A percentile compares a stretch with the other conserved stretches of the same genome.
Evolutionary conservation across 1,140 invertebrate species (phyloP).

Genomic region (Trigoniulus corallinus): DNA sequence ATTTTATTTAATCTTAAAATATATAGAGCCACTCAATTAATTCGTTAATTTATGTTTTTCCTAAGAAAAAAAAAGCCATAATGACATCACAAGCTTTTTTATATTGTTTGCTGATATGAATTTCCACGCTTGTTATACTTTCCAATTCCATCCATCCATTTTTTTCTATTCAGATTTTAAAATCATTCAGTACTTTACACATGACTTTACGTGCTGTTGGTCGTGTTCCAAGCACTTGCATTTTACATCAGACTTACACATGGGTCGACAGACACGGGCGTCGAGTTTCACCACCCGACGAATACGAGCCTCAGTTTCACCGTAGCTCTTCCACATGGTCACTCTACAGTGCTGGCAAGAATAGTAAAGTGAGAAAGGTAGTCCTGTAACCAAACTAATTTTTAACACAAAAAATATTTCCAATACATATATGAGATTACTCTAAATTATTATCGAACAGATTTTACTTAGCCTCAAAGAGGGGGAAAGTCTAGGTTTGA

Average conservation of each 20-base stretch:
- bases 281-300: slow-evolving; percentile 64
- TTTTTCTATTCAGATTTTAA: slow-evolving; percentile 59
- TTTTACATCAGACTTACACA: slow-evolving; percentile 61
- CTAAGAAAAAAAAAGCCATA: neutral
- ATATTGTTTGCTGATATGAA: neutral
- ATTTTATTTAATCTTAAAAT: too few species aligned
- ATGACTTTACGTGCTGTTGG: slow-evolving; percentile 53
- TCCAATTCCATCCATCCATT: slow-evolving; percentile 11
- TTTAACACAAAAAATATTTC: neutral
- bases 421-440: neutral
- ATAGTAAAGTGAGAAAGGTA: neutral
- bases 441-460: slow-evolving; percentile 16
- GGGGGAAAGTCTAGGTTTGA: slow-evolving; percentile 73
- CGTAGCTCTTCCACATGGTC: slow-evolving; percentile 18
- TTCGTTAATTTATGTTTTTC: neutral
- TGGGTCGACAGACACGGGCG: slow-evolving; percentile 81
- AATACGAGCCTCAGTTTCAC: slow-evolving; percentile 30
- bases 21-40: too few species aligned
- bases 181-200: slow-evolving; percentile 63
- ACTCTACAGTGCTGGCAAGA: neutral
- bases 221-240: slow-evolving; percentile 32
- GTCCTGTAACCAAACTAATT: neutral
- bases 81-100: neutral
- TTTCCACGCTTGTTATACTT: neutral
- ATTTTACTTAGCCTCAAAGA: slow-evolving; percentile 50